These are phyloP conservation scores for Hyles euphorbiae DNA, from an alignment of 1,140 invertebrate species.

Conservation along the genomic window DNA sequence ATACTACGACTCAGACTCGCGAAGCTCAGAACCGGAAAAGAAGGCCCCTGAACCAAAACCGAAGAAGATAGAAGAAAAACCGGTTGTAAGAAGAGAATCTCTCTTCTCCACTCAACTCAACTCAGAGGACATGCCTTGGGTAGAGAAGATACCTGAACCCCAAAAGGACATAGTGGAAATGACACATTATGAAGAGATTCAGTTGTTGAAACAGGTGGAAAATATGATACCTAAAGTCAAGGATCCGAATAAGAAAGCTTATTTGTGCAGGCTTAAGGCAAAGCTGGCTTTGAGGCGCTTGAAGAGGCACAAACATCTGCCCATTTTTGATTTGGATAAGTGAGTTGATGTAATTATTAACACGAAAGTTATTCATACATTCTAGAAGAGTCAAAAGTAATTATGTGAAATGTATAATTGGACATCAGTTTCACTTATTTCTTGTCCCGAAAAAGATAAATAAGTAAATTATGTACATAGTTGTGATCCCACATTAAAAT, in stretches of 20 bases:
- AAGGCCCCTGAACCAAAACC: conserved; percentile 13
- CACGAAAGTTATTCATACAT: not conserved
- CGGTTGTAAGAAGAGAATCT: conserved; percentile 30
- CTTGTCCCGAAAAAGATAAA: no score
- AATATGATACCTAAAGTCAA: conserved; percentile 38
- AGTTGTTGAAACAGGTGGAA: conserved; percentile 58
- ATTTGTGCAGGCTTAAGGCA: conserved; percentile 41
- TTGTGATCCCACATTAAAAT: no score
- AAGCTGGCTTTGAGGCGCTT: conserved; percentile 49
- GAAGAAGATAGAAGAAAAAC: conserved; percentile 41
- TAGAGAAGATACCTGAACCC: conserved; percentile 22
- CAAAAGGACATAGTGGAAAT: conserved; percentile 37
- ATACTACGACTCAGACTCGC: conserved; percentile 50
- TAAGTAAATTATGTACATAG: no score
- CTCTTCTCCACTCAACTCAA: conserved; percentile 51
- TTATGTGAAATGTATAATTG: no score
- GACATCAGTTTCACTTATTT: no score
- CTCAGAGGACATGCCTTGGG: conserved; percentile 47
- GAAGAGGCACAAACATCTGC: conserved; percentile 60
- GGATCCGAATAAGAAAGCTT: conserved; percentile 37
- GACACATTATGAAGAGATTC: conserved; percentile 57
- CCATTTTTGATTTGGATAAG: conserved; percentile 63
- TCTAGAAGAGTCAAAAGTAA: no score
- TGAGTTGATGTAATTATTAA: conserved; percentile 24
- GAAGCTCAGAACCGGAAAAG: conserved; percentile 36